These are phyloP conservation scores for Galbula dea DNA, from an alignment of 2,113 vertebrate species.

Conservation along the genomic window DNA sequence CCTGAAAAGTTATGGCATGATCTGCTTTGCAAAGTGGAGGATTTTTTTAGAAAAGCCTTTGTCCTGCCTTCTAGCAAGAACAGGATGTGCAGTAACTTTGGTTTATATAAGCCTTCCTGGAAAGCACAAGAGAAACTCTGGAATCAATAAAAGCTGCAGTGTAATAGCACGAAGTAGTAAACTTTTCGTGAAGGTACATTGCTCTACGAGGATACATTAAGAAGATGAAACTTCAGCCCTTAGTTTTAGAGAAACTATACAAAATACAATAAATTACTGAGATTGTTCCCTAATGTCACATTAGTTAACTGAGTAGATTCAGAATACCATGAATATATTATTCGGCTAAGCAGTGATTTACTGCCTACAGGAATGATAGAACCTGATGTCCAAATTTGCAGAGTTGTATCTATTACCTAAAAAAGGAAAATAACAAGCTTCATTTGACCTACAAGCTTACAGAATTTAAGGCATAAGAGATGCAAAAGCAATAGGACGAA, in stretches of 20 bases:
- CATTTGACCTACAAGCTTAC: not conserved
- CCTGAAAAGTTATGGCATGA: not conserved
- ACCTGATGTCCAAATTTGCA: not conserved
- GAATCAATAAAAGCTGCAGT: slow-evolving; percentile 6
- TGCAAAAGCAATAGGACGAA: not conserved
- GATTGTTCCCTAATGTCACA: not conserved
- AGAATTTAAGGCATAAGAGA: not conserved
- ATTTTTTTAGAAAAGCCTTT: not conserved
- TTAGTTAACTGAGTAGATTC: not conserved
- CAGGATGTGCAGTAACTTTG: slow-evolving; percentile 37
- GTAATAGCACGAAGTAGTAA: not conserved
- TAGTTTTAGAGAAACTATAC: not conserved
- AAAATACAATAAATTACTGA: not conserved
- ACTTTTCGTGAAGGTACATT: not conserved
- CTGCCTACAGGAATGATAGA: not conserved
- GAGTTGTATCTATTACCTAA: not conserved
- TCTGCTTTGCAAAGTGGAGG: not conserved
- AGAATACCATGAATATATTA: not conserved
- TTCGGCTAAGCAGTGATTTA: not conserved
- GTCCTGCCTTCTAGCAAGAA: slow-evolving; percentile 31
- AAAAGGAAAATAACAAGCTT: not conserved
- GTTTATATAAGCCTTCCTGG: slow-evolving; percentile 45
- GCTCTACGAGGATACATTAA: not conserved
- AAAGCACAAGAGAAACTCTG: slow-evolving; percentile 21
- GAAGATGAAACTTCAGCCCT: not conserved